Conservation (phyloP, 2,888 invertebrate species). For the Romanomermis culicivorax region DNA sequence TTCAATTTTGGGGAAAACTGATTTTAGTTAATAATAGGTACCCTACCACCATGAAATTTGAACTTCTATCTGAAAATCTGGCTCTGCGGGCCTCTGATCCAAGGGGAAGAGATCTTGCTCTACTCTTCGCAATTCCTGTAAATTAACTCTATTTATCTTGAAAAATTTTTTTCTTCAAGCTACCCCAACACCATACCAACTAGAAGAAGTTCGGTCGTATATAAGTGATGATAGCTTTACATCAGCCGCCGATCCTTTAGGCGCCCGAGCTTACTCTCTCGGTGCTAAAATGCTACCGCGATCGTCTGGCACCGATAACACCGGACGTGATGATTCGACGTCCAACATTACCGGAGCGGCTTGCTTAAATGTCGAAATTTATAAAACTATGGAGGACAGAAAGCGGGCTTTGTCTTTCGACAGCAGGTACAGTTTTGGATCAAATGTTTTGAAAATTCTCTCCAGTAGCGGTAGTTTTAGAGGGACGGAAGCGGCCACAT, state of each 20-base stretch:
- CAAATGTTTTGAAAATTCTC: too few relatives aligned
- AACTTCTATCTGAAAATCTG: too few relatives aligned
- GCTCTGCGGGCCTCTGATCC: too few relatives aligned
- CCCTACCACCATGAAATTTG: too few relatives aligned
- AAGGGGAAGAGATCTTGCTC: too few relatives aligned
- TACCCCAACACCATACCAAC: slow-evolving; percentile 1
- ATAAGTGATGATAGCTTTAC: slow-evolving; percentile 5
- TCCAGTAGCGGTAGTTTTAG: too few relatives aligned
- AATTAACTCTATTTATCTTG: too few relatives aligned
- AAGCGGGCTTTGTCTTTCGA: slow-evolving; percentile 2
- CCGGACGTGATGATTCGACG: not conserved
- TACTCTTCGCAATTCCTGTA: too few relatives aligned
- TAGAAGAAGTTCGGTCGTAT: slow-evolving; percentile 10
- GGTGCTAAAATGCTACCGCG: slow-evolving; percentile 39
- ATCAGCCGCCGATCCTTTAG: not conserved
- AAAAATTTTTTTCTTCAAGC: slow-evolving; percentile 6
- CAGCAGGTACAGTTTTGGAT: not conserved
- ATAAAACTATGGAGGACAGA: not conserved
- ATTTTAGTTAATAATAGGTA: too few relatives aligned
- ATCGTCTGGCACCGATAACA: not conserved
- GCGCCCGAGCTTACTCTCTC: slow-evolving; percentile 53
- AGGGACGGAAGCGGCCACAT: too few relatives aligned
- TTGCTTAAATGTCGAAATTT: not conserved
- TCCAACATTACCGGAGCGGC: not conserved
- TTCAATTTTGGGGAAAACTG: too few relatives aligned